Conservation (phyloP, 2,797 vertebrate genomes). For the Bucorvus abyssinicus region DNA sequence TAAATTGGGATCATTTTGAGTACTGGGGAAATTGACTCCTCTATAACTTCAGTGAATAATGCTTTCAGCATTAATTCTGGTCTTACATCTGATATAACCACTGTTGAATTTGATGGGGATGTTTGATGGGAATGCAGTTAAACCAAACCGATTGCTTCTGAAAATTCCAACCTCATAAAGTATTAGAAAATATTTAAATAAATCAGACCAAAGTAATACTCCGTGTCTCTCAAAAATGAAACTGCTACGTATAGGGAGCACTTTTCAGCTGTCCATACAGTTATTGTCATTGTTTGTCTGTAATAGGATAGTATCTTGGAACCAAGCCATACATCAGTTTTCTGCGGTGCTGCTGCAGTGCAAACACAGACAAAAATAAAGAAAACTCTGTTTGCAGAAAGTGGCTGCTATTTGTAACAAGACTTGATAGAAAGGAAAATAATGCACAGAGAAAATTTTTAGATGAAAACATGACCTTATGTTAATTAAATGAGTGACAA, state of each 20-base stretch:
- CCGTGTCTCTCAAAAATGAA: neutral
- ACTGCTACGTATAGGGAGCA: fast-evolving
- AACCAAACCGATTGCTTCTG: neutral
- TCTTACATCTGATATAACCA: neutral
- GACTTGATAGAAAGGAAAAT: neutral
- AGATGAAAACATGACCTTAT: neutral
- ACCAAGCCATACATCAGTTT: neutral
- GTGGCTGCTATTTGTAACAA: neutral
- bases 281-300: neutral
- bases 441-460: neutral
- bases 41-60: neutral
- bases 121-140: neutral
- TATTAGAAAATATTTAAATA: neutral
- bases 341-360: neutral
- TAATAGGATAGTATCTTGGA: neutral
- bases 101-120: neutral
- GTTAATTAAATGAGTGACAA: conserved; percentile 17
- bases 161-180: neutral
- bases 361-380: neutral
- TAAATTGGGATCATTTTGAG: neutral
- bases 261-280: neutral
- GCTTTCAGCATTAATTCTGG: neutral
- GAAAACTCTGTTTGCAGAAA: neutral
- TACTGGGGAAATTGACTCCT: neutral
- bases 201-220: neutral